Evolutionary conservation across 2,113 vertebrate genomes (phyloP).

Genomic region (Carollia perspicillata): DNA sequence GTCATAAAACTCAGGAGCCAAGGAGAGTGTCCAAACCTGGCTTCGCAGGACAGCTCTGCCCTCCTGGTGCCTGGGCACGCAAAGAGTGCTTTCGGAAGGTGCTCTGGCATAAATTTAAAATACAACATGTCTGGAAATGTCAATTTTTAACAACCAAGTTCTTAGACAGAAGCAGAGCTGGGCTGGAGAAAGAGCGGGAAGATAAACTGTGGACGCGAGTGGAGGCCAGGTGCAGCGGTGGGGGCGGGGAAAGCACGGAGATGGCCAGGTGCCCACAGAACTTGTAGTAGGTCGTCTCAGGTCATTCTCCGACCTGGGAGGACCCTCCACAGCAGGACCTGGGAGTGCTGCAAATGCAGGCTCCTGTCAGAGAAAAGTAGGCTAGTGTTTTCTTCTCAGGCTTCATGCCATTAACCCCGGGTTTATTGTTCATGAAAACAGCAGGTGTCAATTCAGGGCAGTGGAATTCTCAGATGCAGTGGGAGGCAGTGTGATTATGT

Average conservation of each 20-base stretch:
- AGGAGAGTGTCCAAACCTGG: neutral
- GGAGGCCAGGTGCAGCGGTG: neutral
- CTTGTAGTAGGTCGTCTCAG: neutral
- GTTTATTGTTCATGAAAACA: neutral
- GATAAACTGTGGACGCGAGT: constrained; percentile 53
- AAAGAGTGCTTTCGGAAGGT: constrained; percentile 19
- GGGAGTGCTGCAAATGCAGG: neutral
- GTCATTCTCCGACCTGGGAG: neutral
- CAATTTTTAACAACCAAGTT: constrained; percentile 46
- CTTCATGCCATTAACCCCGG: neutral
- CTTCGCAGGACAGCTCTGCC: neutral
- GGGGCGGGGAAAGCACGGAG: neutral
- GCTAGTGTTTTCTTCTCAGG: neutral
- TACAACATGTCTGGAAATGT: constrained; percentile 33
- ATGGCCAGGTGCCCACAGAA: neutral
- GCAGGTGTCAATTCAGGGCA: neutral
- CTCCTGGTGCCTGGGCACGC: neutral
- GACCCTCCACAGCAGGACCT: neutral
- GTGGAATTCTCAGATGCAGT: neutral
- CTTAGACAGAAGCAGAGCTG: constrained; percentile 33
- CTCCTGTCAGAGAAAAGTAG: neutral
- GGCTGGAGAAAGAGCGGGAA: neutral
- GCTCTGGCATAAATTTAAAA: constrained; percentile 39
- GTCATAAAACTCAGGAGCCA: constrained; percentile 11
- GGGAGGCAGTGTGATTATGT: neutral